Evolutionary conservation across 2,888 invertebrate species (phyloP).

Genomic region (Chironomus riparius): DNA sequence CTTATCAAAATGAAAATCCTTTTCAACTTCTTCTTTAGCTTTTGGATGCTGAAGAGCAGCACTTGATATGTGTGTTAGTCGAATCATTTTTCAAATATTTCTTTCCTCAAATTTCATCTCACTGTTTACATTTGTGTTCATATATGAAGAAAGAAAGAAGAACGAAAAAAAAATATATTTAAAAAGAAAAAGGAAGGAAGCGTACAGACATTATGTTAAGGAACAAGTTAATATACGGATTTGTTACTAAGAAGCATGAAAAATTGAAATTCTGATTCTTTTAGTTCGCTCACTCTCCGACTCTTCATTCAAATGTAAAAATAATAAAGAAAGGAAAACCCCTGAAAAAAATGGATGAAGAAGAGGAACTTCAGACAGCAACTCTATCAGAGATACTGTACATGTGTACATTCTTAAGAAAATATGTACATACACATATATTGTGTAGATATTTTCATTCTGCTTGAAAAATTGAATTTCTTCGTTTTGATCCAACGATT

Average conservation of each 20-base stretch:
- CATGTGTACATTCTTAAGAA: too few species aligned
- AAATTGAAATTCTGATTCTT: slow-evolving; percentile 26
- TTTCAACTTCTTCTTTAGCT: neutral
- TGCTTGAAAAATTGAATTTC: slow-evolving; percentile 17
- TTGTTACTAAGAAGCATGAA: slow-evolving; percentile 14
- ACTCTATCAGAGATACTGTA: neutral
- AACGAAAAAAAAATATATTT: neutral
- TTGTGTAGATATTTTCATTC: neutral
- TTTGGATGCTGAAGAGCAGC: neutral
- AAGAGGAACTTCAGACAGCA: neutral
- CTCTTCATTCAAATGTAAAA: too few species aligned
- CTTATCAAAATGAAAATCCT: neutral
- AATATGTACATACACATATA: neutral
- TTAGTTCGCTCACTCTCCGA: neutral
- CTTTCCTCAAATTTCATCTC: neutral
- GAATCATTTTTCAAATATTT: slow-evolving; percentile 22
- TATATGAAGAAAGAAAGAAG: neutral
- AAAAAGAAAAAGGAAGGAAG: neutral
- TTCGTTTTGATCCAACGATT: slow-evolving; percentile 20
- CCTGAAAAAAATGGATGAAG: neutral
- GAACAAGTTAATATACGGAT: slow-evolving; percentile 21
- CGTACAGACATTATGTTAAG: neutral
- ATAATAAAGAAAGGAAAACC: neutral
- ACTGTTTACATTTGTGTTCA: slow-evolving; percentile 19
- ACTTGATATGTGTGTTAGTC: neutral